Percentiles rank a stretch among this genome's conserved stretches.
These are phyloP conservation scores for Tortricodes alternella DNA, from an alignment of 2,888 invertebrate species.

Conservation along the genomic window DNA sequence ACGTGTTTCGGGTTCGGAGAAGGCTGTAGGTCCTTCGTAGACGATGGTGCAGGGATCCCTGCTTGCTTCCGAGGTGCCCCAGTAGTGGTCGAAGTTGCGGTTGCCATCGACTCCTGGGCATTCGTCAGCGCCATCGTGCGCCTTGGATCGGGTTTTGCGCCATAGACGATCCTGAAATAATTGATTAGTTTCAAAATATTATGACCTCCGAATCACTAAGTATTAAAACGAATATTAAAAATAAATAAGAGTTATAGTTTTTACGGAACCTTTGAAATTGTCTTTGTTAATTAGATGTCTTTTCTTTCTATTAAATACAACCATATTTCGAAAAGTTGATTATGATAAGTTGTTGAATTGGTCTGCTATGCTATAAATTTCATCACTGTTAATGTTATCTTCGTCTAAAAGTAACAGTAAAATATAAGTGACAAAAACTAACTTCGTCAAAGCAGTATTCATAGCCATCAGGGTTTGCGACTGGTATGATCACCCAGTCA, in stretches of 20 bases:
- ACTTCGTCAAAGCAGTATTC: constrained; percentile 82
- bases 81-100: constrained; percentile 88
- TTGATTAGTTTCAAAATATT: neutral
- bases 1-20: constrained; percentile 86
- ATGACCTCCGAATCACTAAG: no score
- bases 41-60: constrained; percentile 83
- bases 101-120: constrained; percentile 91
- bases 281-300: no score
- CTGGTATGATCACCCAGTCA: constrained; percentile 87
- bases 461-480: constrained; percentile 90
- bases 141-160: constrained; percentile 86
- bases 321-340: no score
- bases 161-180: constrained; percentile 84
- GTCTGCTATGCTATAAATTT: no score
- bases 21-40: constrained; percentile 84
- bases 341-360: no score
- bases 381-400: no score
- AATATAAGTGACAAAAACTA: no score
- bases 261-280: no score
- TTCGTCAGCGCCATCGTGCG: constrained; percentile 55
- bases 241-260: no score
- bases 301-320: no score
- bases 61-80: constrained; percentile 82
- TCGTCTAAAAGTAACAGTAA: no score
- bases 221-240: no score